Percentiles rank a stretch among this genome's conserved stretches.
Conservation (phyloP, 2,888 invertebrate species). For the Julus scanicus region DNA sequence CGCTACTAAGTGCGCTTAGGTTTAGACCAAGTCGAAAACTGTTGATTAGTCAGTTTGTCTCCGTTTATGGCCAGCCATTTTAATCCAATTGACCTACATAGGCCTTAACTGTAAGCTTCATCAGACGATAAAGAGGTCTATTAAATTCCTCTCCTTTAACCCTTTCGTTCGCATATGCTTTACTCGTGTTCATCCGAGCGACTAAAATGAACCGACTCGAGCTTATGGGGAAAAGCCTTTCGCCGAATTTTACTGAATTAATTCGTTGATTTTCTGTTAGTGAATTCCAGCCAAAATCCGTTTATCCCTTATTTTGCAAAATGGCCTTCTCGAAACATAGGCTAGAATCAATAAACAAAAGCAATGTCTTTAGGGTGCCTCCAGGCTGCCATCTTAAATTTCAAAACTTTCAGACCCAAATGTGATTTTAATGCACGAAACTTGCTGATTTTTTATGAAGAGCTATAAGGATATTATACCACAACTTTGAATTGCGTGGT, state of each 20-base stretch:
- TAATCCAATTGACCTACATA: conserved; percentile 42
- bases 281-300: not conserved
- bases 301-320: no score
- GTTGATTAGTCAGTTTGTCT: conserved; percentile 32
- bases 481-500: no score
- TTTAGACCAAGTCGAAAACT: not conserved
- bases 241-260: not conserved
- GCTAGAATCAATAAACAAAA: no score
- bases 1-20: not conserved
- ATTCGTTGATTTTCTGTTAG: not conserved
- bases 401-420: no score
- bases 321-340: no score
- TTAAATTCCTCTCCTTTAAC: conserved; percentile 19
- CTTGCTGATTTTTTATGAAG: no score
- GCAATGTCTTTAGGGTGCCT: no score
- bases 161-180: not conserved
- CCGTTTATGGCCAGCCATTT: conserved; percentile 18
- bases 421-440: no score
- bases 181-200: not conserved
- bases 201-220: not conserved
- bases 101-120: conserved; percentile 34
- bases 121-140: conserved; percentile 36
- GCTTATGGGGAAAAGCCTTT: not conserved
- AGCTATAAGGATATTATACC: no score
- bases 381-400: no score